Evolutionary conservation across 2,888 invertebrate genomes (phyloP).

Genomic region (Caenorhabditis imperialis): DNA sequence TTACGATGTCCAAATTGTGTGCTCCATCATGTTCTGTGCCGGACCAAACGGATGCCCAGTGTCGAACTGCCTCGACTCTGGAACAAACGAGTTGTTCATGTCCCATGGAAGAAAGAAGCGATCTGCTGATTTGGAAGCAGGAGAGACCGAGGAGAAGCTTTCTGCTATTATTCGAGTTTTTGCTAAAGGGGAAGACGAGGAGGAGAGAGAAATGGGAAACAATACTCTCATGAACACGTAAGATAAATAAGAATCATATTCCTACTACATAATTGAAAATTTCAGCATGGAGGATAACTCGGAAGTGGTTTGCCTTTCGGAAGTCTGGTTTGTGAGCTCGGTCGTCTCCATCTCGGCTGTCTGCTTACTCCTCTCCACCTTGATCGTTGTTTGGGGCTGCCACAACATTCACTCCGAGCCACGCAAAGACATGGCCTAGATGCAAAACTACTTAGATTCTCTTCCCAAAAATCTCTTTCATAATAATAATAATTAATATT

Average conservation of each 20-base stretch:
- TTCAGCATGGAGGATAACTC: conserved; percentile 27
- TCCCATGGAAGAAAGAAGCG: conserved; percentile 78
- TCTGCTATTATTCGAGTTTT: conserved; percentile 78
- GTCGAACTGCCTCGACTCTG: conserved; percentile 78
- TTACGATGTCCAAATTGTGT: conserved; percentile 78
- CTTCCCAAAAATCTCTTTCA: not conserved
- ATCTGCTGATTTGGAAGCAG: conserved; percentile 55
- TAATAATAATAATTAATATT: too few species aligned
- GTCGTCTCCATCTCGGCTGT: conserved; percentile 75
- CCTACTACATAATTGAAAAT: not conserved
- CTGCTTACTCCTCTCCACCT: conserved; percentile 76
- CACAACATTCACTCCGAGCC: conserved; percentile 53
- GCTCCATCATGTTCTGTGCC: conserved; percentile 78
- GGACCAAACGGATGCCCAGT: conserved; percentile 78
- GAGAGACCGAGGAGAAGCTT: conserved; percentile 75
- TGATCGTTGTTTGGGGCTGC: conserved; percentile 78
- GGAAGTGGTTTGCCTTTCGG: conserved; percentile 76
- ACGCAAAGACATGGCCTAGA: conserved; percentile 36
- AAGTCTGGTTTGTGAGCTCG: conserved; percentile 77
- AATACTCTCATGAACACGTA: conserved; percentile 46
- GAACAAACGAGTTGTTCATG: conserved; percentile 78
- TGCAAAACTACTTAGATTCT: not conserved
- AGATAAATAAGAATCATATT: not conserved
- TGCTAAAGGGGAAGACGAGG: conserved; percentile 77
- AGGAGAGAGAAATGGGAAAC: conserved; percentile 58